Evolutionary conservation across 2,888 invertebrate genomes (phyloP).

Genomic region (Macrosiphum euphorbiae): DNA sequence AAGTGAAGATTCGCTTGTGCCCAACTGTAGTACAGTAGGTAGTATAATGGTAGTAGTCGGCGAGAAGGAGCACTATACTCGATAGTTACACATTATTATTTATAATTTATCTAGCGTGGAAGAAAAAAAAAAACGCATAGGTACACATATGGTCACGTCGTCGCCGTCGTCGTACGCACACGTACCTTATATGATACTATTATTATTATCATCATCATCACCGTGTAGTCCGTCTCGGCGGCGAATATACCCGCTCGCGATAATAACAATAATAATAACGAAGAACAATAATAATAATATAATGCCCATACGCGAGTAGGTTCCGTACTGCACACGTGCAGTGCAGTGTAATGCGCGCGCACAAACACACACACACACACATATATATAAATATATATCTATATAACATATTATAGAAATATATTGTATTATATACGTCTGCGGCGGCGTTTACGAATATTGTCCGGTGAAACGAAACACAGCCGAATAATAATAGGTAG

Average conservation of each 20-base stretch:
- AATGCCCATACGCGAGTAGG: not conserved
- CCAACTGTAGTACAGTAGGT: not conserved
- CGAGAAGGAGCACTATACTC: not conserved
- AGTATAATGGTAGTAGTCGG: not conserved
- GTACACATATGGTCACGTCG: not conserved
- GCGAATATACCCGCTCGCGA: not conserved
- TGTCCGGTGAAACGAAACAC: not conserved
- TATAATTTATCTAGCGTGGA: constrained; percentile 13
- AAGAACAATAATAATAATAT: not conserved
- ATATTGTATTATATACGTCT: not conserved
- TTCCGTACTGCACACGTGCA: not conserved
- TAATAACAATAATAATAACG: not conserved
- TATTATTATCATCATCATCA: not conserved
- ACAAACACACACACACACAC: not conserved
- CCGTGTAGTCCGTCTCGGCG: not conserved
- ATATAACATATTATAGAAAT: too few relatives aligned
- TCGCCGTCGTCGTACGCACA: not conserved
- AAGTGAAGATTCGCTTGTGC: constrained; percentile 18
- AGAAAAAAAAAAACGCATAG: not conserved
- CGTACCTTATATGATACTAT: not conserved
- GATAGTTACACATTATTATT: not conserved
- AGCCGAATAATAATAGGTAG: not conserved
- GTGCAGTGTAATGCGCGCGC: not conserved
- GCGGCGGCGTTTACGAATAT: not conserved
- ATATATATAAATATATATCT: not conserved